Conservation (phyloP, 2,888 invertebrate genomes). For the Clepsis dumicolana region DNA sequence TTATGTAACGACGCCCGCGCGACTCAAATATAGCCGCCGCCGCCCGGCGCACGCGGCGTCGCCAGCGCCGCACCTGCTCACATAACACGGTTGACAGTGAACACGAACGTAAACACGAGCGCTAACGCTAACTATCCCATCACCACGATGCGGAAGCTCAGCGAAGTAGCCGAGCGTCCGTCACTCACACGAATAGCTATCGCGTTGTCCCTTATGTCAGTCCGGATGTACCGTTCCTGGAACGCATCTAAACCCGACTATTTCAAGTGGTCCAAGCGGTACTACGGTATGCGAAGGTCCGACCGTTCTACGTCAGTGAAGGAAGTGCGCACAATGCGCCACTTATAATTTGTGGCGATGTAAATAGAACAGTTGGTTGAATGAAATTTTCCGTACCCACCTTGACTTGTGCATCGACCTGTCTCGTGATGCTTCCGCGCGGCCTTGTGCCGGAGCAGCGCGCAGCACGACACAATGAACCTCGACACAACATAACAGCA, state of each 20-base stretch:
- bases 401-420: conserved; percentile 83
- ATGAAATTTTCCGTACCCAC: conserved; percentile 80
- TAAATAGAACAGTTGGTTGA: conserved; percentile 82
- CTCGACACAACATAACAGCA: conserved; percentile 42
- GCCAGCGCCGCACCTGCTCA: conserved; percentile 75
- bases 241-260: conserved; percentile 53
- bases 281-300: conserved; percentile 68
- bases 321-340: conserved; percentile 77
- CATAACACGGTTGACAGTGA: conserved; percentile 82
- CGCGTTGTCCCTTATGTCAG: conserved; percentile 52
- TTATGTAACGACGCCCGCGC: conserved; percentile 79
- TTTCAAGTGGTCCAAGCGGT: conserved; percentile 49
- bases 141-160: conserved; percentile 51
- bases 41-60: conserved; percentile 60
- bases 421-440: conserved; percentile 73
- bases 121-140: conserved; percentile 49
- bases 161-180: conserved; percentile 45
- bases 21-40: conserved; percentile 69
- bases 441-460: conserved; percentile 74
- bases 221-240: conserved; percentile 71
- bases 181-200: conserved; percentile 41
- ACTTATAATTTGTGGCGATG: conserved; percentile 75
- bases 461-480: conserved; percentile 62
- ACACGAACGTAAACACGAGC: conserved; percentile 77
- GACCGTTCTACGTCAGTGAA: conserved; percentile 67